Evolutionary conservation across 2,113 vertebrate species (phyloP), one percentile per base, ranked within the genome.

Genomic region (Uria lomvia): DNA sequence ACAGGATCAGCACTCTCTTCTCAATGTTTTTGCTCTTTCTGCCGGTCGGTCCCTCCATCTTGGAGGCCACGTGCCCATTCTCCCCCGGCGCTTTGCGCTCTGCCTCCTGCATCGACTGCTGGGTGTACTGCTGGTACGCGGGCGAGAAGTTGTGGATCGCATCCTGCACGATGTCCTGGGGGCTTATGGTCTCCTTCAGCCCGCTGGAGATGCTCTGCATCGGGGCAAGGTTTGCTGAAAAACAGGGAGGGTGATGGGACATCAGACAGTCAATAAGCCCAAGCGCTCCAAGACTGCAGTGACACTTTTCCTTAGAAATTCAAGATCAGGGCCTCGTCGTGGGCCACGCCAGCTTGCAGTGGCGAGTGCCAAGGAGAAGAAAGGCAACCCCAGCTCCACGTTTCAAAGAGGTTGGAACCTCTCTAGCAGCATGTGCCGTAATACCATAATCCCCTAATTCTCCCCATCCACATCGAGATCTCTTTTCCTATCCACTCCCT

Each of bases 121-220:
- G 98, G 8, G 98, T 98, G 97, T 99, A 99, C 96, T 99, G 99
- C 97, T 99, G 99, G 97, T 99, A 99, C 0, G 98, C 83, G 0
- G 99, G 99, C 0, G 99, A 99, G 98, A 99, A 99, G 98, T 99
- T 99, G 97, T 99, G 99, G 93, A 99, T 99, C 15, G 99, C 99
- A 9, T 99, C 99, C 94, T 99, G 99, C 24, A 99, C 99, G 6
- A 99, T 99, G 91, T 99, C 99, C 58, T 99, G 98, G 7, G 99
- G 99, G 94, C 99, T 99, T 40, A 99, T 99, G 67, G 99, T 99
- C 97, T 99, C 99, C 97, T 99, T 99, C 96, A 99, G 97, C 23
- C 99, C 99, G 2, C 99, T 99, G 17, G 99, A 99, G 97, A 99
- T 99, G 98, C 99, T 99, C 97, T 99, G 99, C 98, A 99, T 99